Base-by-base conservation (phyloP, 1,140 invertebrate species). In the Paramacrobiotus metropolitanus region DNA sequence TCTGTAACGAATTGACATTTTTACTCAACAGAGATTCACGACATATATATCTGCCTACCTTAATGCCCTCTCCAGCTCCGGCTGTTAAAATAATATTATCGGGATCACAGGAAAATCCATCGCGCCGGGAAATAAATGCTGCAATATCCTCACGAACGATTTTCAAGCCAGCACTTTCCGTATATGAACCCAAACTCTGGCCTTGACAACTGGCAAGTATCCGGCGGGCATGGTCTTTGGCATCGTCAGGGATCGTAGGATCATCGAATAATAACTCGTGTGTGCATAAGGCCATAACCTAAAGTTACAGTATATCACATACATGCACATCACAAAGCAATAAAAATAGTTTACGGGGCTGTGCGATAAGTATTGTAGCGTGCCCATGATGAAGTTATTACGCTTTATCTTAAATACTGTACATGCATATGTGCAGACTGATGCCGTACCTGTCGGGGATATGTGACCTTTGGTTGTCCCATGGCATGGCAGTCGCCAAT, bases 401-500 rank as follows among this genome's bases (percentile, higher is more conserved):
- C n/a, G n/a, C n/a, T n/a, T n/a, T n/a, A n/a, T n/a, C n/a, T n/a
- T n/a, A n/a, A n/a, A n/a, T n/a, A n/a, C n/a, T n/a, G n/a, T n/a
- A n/a, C n/a, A n/a, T n/a, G n/a, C n/a, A n/a, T n/a, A n/a, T n/a
- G n/a, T n/a, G n/a, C n/a, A n/a, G n/a, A n/a, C n/a, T n/a, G n/a
- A n/a, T n/a, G n/a, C n/a, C n/a, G 65, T 64, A 79, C 78, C 72
- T 82, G 80, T 68, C 81, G 68, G 44, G 83, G 71, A 66, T 83
- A 82, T 18, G 91, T 97, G 40, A 98, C 82, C 24, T 93, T 92
- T 59, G 77, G 74, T 73, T 98, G 94, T 21, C 90, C 91, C 84
- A 92, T 94, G 2, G 94, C 94, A 77, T 98, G 94, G 65, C 90
- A 92, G 77, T 98, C 94, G 44, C 94, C 94, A 69, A 98, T 93